Base-by-base conservation (phyloP, 2,888 invertebrate species). In the Zygogramma bicolorata region DNA sequence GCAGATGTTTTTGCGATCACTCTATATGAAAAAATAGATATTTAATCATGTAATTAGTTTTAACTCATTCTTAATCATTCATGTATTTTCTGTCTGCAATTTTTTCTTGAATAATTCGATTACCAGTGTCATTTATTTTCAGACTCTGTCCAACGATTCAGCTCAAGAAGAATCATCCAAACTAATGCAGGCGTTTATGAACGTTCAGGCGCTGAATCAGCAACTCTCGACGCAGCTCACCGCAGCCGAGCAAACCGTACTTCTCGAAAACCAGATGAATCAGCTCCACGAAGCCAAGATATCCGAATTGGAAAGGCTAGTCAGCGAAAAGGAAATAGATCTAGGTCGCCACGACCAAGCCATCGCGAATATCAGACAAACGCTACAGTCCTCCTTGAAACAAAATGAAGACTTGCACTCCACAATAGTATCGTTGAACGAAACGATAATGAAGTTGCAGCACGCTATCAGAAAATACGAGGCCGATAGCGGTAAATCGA, bases 351-450 rank as follows among this genome's bases (percentile, higher is more conserved):
- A 84, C 65, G 79, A 82, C 59, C 73, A 80, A 15, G 80, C 81
- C 13, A 80, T 85, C 15, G 85, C 87, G 65, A 85, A 85, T 34
- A 75, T 82, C n/a, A 84, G 87, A 31, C 77, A 83, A 13, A 88
- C 88, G 42, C 73, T 86, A 13, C 80, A 77, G 72, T 82, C 86
- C 0, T 84, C 86, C 0, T 83, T 88, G 20, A 82, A 85, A n/a
- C 78, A 83, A 59, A 84, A 85, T 62, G 76, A 79, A 46, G 80
- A 82, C 18, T 74, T 84, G 8, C 81, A 81, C 31, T 60, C n/a
- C 10, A 83, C 81, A 2, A 79, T 83, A 34, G 62, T 61, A 5
- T 71, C 76, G 13, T 68, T 83, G 6, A 81, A 82, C 29, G 76
- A 77, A 46, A 82, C 81, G 1, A 76, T 83, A 13, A 63, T 59